Evolutionary conservation across 2,888 invertebrate species (phyloP).

Genomic region (Mamestra brassicae): DNA sequence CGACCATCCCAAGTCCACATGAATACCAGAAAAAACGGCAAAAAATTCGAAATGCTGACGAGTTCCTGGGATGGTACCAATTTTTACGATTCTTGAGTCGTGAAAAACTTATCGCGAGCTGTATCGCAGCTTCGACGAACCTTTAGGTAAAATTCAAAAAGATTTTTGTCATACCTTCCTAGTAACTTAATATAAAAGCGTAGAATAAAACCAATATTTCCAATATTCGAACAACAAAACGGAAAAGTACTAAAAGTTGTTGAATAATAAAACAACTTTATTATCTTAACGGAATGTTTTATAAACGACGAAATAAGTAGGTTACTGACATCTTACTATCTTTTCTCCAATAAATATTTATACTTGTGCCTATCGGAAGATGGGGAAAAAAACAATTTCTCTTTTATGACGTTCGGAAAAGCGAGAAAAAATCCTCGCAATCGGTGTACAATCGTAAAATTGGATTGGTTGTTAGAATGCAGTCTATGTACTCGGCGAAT

Average conservation of each 20-base stretch:
- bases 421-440: conserved; percentile 49
- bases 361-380: conserved; percentile 44
- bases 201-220: background rate
- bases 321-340: conserved; percentile 50
- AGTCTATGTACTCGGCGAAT: conserved; percentile 39
- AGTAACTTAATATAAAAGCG: background rate
- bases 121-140: background rate
- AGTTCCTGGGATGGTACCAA: too few relatives aligned
- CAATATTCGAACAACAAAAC: conserved; percentile 14
- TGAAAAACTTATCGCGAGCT: too few relatives aligned
- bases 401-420: conserved; percentile 58
- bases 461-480: conserved; percentile 61
- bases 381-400: conserved; percentile 58
- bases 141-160: background rate
- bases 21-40: too few relatives aligned
- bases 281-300: conserved; percentile 58
- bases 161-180: background rate
- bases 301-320: conserved; percentile 57
- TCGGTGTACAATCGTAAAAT: conserved; percentile 60
- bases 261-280: conserved; percentile 60
- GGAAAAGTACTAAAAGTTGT: conserved; percentile 36
- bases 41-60: too few relatives aligned
- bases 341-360: conserved; percentile 64
- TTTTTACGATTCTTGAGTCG: background rate
- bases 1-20: too few relatives aligned